Conservation (phyloP, 2,888 invertebrate genomes). For the Drosophila paracracens region DNA sequence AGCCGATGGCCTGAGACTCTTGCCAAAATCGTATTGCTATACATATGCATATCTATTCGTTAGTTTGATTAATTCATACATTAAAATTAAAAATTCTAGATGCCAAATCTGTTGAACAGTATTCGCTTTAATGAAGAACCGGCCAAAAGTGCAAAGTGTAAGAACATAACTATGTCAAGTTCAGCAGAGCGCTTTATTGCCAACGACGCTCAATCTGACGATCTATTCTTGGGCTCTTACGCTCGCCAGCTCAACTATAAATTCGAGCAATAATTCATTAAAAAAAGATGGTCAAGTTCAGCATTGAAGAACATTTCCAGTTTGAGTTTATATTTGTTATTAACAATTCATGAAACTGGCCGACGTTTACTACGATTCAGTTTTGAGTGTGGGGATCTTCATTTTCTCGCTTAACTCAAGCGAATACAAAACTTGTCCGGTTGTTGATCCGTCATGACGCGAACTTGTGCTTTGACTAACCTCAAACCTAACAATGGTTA, state of each 20-base stretch:
- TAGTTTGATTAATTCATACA: constrained; percentile 35
- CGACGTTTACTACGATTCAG: constrained; percentile 43
- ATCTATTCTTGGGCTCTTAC: constrained; percentile 59
- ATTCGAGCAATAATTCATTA: constrained; percentile 36
- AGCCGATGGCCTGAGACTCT: constrained; percentile 18
- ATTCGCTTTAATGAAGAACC: constrained; percentile 20
- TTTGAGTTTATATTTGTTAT: constrained; percentile 22
- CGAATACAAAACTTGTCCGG: constrained; percentile 37
- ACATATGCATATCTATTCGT: constrained; percentile 26
- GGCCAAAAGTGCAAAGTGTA: constrained; percentile 2
- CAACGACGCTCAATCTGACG: constrained; percentile 37
- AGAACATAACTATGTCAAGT: constrained; percentile 64
- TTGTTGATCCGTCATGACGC: constrained; percentile 51
- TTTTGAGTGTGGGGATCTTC: constrained; percentile 25
- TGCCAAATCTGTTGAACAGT: constrained; percentile 11
- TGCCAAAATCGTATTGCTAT: constrained; percentile 21
- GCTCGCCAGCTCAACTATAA: constrained; percentile 32
- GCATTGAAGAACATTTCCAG: constrained; percentile 61
- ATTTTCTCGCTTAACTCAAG: neutral
- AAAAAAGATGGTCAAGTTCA: constrained; percentile 64
- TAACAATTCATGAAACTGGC: constrained; percentile 29
- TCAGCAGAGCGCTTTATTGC: constrained; percentile 54
- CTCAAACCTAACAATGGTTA: constrained; percentile 22
- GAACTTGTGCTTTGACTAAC: constrained; percentile 32
- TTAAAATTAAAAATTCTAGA: constrained; percentile 57